Evolutionary conservation across 2,888 invertebrate genomes (phyloP).

Genomic region (Cenopis cana): DNA sequence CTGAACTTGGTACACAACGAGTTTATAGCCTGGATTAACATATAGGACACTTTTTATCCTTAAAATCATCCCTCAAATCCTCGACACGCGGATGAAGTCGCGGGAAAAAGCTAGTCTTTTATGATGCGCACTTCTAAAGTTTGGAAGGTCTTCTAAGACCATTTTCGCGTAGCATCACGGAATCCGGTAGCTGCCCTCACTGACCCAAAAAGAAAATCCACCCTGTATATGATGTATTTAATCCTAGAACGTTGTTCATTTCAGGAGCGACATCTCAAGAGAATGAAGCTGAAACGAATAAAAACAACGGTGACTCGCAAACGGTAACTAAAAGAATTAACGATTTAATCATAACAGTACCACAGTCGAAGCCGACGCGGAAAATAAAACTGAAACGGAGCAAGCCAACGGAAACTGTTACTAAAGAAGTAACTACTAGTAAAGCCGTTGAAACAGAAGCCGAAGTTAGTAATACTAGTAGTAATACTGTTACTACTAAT

Average conservation of each 20-base stretch:
- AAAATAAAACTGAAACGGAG: slow-evolving; percentile 77
- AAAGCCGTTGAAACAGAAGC: slow-evolving; percentile 25
- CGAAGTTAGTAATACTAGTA: slow-evolving; percentile 59
- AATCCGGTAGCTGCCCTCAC: no score
- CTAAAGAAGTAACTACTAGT: slow-evolving; percentile 8
- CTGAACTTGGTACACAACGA: no score
- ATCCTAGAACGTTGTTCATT: slow-evolving; percentile 45
- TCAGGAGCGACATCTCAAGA: slow-evolving; percentile 51
- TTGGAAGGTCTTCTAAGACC: no score
- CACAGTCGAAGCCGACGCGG: slow-evolving; percentile 63
- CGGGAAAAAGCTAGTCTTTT: no score
- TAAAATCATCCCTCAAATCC: no score
- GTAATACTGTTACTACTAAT: slow-evolving; percentile 17
- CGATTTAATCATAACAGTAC: slow-evolving; percentile 71
- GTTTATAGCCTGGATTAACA: no score
- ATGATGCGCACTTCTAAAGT: no score
- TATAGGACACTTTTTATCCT: no score
- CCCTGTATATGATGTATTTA: neutral
- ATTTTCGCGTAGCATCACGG: no score
- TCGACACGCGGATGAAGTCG: no score
- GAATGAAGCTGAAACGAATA: slow-evolving; percentile 40
- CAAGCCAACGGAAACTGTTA: slow-evolving; percentile 51
- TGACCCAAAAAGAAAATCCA: no score
- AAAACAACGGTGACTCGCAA: slow-evolving; percentile 44
- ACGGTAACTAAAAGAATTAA: slow-evolving; percentile 65